phyloP scores from a whole-genome alignment of 2,888 invertebrate species.

The Pollenia angustigena region DNA sequence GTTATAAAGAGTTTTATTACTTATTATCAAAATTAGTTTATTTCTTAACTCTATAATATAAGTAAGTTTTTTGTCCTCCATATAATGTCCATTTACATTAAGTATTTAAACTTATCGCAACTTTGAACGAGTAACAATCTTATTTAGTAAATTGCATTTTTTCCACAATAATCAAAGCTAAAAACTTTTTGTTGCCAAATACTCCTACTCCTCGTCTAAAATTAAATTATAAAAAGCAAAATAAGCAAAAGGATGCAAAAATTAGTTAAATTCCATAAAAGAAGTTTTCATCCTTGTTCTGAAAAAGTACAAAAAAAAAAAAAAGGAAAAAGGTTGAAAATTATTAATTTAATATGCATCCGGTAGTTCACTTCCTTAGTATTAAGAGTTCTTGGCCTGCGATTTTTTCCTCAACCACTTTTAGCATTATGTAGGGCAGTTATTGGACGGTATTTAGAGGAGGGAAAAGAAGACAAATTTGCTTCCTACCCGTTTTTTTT shows the following conservation, averaged over 20 bases:
- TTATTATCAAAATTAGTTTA: not conserved
- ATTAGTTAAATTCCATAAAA: slow-evolving; percentile 66
- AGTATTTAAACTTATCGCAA: slow-evolving; percentile 38
- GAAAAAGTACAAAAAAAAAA: not conserved
- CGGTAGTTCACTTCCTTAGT: slow-evolving; percentile 70
- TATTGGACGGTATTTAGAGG: not conserved
- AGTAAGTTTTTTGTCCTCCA: not conserved
- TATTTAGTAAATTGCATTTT: slow-evolving; percentile 56
- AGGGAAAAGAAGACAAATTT: slow-evolving; percentile 45
- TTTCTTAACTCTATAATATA: not conserved
- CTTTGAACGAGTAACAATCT: slow-evolving; percentile 46
- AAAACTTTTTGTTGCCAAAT: slow-evolving; percentile 48
- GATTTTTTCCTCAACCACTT: not conserved
- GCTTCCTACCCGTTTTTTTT: slow-evolving; percentile 29
- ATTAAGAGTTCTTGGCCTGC: slow-evolving; percentile 39
- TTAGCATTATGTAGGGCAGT: not conserved
- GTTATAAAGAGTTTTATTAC: too few relatives aligned
- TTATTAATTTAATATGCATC: slow-evolving; percentile 76
- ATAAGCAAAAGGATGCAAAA: slow-evolving; percentile 59
- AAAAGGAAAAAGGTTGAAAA: slow-evolving; percentile 67
- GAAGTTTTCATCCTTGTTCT: slow-evolving; percentile 8
- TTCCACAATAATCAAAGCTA: slow-evolving; percentile 38
- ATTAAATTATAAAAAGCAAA: slow-evolving; percentile 27
- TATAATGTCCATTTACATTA: not conserved
- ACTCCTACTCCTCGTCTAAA: slow-evolving; percentile 3